Base-by-base conservation (phyloP, 2,113 vertebrate species). In the Rhea americana region DNA sequence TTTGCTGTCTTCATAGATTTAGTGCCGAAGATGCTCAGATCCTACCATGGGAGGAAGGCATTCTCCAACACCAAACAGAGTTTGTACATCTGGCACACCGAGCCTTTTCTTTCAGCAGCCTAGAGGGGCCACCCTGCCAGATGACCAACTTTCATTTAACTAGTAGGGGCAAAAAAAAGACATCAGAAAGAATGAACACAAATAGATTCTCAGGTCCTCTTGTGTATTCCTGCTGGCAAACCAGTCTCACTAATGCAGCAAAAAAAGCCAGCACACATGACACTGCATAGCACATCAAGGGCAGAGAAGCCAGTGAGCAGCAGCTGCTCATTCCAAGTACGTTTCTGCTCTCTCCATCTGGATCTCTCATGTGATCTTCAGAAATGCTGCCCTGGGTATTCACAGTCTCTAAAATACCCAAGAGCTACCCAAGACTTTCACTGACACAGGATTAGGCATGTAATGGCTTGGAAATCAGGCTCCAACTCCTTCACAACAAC, bases 261-360 rank as follows among this genome's bases (percentile, higher is more conserved):
- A 41, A 59, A 51, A 28, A 66, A 66, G 41, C 25, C 39, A 78
- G 14, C 22, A 11, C 26, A 3, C 14, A 18, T 25, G 73, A 13
- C 35, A 45, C 15, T 8, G 43, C 24, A 4, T 56, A 80, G 41
- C 30, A 83, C 4, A 5, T 73, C 6, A 1, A 3, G 62, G 80
- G 56, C 43, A 61, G 56, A 65, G 63, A 67, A 20, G 2, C 4
- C 2, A 1, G 67, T 53, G 24, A 70, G 37, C 65, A 61, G 51
- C 2, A 0, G 53, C 45, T 35, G 32, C 90, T 61, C 35, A 24
- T 14, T 22, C 37, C 71, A 30, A 56, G 50, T 7, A 53, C 18
- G 3, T 13, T 43, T 67, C 66, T 14, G n/a, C 35, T 7, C 0
- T 18, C 55, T 39, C 66, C 47, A n/a, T 21, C 47, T 0, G 1